A percentile compares a stretch with the other conserved stretches of the same genome.
These are phyloP conservation scores for Nymphalis c-album DNA, from an alignment of 2,888 invertebrate genomes.

Conservation along the genomic window DNA sequence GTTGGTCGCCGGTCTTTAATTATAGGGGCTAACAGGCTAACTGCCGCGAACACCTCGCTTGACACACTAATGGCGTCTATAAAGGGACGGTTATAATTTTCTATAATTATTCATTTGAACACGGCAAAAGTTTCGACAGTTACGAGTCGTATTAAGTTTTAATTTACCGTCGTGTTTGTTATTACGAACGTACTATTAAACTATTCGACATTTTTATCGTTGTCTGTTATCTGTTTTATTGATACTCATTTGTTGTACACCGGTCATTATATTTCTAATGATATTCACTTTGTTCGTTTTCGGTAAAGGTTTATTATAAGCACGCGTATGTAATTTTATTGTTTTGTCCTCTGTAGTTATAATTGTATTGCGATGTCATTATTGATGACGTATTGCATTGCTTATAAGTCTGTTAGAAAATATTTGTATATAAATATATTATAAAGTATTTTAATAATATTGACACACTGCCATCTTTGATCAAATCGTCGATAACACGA, in stretches of 20 bases:
- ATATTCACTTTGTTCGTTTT: constrained; percentile 3
- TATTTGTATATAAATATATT: not conserved
- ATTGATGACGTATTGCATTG: not conserved
- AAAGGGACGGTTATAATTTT: constrained; percentile 64
- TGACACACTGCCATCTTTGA: constrained; percentile 29
- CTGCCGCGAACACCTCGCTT: constrained; percentile 72
- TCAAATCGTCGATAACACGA: constrained; percentile 23
- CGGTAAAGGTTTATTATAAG: not conserved
- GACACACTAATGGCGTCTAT: constrained; percentile 70
- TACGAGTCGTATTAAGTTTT: constrained; percentile 57
- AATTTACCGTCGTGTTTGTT: constrained; percentile 47
- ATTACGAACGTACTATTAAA: constrained; percentile 32
- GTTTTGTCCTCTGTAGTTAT: not conserved
- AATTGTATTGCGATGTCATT: not conserved
- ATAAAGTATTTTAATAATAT: constrained; percentile 6
- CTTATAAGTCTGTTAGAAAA: no score
- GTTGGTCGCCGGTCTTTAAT: constrained; percentile 69
- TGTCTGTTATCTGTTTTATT: constrained; percentile 22
- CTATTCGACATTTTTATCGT: constrained; percentile 31
- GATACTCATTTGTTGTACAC: constrained; percentile 18
- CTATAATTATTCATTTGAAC: constrained; percentile 73
- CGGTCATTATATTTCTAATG: constrained; percentile 19
- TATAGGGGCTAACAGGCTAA: constrained; percentile 74
- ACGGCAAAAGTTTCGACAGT: constrained; percentile 63
- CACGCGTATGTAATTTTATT: not conserved